A percentile compares a stretch with the other conserved stretches of the same genome.
Conservation (phyloP, 2,888 invertebrate genomes). For the Cataglyphis livida region DNA sequence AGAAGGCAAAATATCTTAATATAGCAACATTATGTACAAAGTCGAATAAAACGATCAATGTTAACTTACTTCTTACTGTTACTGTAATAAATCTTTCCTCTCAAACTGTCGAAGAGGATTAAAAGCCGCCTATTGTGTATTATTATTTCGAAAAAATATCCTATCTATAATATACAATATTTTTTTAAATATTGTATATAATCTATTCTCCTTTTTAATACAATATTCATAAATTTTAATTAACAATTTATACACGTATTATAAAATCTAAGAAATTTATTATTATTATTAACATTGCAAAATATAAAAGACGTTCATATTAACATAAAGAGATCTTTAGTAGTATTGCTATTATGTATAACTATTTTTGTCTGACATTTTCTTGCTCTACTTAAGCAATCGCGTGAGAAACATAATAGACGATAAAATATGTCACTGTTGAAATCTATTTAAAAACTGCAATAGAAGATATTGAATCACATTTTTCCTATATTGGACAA, state of each 20-base stretch:
- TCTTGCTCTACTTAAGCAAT: slow-evolving; percentile 41
- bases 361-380: slow-evolving; percentile 39
- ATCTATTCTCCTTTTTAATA: neutral
- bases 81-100: slow-evolving; percentile 81
- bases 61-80: slow-evolving; percentile 80
- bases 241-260: neutral
- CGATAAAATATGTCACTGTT: slow-evolving; percentile 12
- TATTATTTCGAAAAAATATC: slow-evolving; percentile 22
- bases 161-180: neutral
- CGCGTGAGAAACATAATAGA: slow-evolving; percentile 21
- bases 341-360: neutral
- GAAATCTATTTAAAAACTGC: slow-evolving; percentile 32
- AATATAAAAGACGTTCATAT: neutral
- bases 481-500: neutral
- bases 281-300: neutral
- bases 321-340: neutral
- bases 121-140: slow-evolving; percentile 58
- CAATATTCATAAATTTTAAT: neutral
- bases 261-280: neutral
- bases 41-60: slow-evolving; percentile 74
- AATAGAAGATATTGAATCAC: neutral
- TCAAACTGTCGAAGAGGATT: slow-evolving; percentile 69
- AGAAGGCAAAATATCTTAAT: slow-evolving; percentile 30
- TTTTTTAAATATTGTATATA: neutral
- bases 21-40: slow-evolving; percentile 75